phyloP scores from a whole-genome alignment of 2,888 invertebrate species.

The Drosophila gaucha region DNA sequence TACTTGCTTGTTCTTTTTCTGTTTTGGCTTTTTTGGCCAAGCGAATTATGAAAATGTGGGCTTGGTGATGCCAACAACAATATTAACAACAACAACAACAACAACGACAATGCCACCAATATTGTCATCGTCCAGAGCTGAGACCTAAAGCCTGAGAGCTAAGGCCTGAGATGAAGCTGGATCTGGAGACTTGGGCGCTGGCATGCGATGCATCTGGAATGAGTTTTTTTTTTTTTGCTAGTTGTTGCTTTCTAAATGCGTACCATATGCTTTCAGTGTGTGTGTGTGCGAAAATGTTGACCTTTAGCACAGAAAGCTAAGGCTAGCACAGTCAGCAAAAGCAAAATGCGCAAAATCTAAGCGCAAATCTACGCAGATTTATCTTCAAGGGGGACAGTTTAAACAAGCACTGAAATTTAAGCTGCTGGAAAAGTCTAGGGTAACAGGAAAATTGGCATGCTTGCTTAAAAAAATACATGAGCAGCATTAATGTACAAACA shows the following conservation, averaged over 20 bases:
- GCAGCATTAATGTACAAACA: not conserved
- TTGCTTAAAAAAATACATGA: not conserved
- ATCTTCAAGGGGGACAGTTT: conserved; percentile 57
- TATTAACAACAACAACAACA: conserved; percentile 20
- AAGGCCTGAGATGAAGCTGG: conserved; percentile 12
- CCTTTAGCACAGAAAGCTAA: conserved; percentile 66
- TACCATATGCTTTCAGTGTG: conserved; percentile 50
- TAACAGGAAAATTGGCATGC: conserved; percentile 17
- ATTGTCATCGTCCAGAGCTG: conserved; percentile 52
- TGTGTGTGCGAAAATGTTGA: conserved; percentile 58
- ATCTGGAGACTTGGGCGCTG: conserved; percentile 44
- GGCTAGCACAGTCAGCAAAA: conserved; percentile 29
- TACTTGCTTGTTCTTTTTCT: conserved; percentile 7
- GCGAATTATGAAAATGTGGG: conserved; percentile 79
- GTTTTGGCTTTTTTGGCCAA: conserved; percentile 49
- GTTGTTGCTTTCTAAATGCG: conserved; percentile 68
- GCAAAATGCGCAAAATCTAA: conserved; percentile 54
- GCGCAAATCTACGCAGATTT: conserved; percentile 64
- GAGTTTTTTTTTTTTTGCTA: conserved; percentile 26
- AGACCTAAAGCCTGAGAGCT: conserved; percentile 37
- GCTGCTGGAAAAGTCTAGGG: conserved; percentile 14
- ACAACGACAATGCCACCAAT: conserved; percentile 44
- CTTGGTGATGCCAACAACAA: conserved; percentile 59
- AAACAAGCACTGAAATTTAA: conserved; percentile 57
- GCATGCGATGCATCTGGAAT: conserved; percentile 48